These are phyloP conservation scores for Hyles euphorbiae DNA, from an alignment of 1,140 invertebrate genomes.

Conservation along the genomic window DNA sequence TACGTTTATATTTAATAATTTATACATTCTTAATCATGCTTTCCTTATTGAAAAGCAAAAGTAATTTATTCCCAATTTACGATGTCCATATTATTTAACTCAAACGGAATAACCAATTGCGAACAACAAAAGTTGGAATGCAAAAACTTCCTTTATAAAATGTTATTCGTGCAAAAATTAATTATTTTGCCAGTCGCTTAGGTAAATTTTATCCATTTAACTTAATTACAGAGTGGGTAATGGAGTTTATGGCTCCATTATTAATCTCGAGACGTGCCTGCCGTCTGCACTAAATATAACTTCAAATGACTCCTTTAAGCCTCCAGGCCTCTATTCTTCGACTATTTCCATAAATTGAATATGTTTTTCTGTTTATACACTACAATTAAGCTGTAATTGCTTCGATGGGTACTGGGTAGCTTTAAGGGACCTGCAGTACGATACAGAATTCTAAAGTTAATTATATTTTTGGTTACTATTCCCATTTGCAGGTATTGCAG, in stretches of 20 bases:
- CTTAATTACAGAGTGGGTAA: constrained; percentile 62
- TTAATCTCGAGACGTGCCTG: constrained; percentile 52
- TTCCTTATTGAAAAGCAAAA: no score
- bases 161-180: constrained; percentile 42
- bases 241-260: constrained; percentile 60
- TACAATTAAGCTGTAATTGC: constrained; percentile 2
- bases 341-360: constrained; percentile 10
- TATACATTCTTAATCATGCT: no score
- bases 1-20: no score
- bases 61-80: no score
- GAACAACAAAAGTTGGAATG: constrained; percentile 16
- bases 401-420: background rate
- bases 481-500: no score
- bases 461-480: no score
- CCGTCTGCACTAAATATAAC: constrained; percentile 29
- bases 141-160: constrained; percentile 24
- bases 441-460: no score
- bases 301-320: constrained; percentile 31
- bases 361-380: constrained; percentile 2
- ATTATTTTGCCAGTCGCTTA: constrained; percentile 49
- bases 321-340: constrained; percentile 13
- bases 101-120: constrained; percentile 1
- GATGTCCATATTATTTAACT: background rate
- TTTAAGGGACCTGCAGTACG: no score
- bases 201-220: constrained; percentile 60